A percentile compares a stretch with the other conserved stretches of the same genome.
phyloP scores from a whole-genome alignment of 2,113 vertebrate genomes.

The Onychostoma macrolepis region DNA sequence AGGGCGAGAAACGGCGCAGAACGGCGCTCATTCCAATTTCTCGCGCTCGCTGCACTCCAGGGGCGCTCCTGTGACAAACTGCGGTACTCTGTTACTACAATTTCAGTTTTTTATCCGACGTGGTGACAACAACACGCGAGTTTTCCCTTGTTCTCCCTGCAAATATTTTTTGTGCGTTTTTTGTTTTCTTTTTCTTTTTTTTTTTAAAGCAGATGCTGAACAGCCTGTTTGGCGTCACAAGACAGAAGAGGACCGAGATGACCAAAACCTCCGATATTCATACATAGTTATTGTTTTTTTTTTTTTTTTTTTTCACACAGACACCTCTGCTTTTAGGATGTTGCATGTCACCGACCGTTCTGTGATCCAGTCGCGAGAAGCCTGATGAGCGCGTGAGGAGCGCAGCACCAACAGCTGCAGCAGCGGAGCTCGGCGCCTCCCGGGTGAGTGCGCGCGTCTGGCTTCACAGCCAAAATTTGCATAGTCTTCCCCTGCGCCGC shows the following conservation, averaged over 20 bases:
- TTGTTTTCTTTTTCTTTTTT: slow-evolving; percentile 47
- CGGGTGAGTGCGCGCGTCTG: slow-evolving; percentile 75
- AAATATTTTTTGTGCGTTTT: neutral
- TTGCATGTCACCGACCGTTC: slow-evolving; percentile 79
- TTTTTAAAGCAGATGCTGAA: slow-evolving; percentile 65
- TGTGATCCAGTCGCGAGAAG: slow-evolving; percentile 69
- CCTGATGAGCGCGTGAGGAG: slow-evolving; percentile 64
- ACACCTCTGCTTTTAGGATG: slow-evolving; percentile 78
- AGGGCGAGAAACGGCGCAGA: slow-evolving; percentile 70
- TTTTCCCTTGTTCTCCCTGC: slow-evolving; percentile 35
- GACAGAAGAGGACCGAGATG: slow-evolving; percentile 61
- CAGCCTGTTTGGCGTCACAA: slow-evolving; percentile 56
- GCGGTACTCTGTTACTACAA: slow-evolving; percentile 54
- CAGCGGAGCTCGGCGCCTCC: slow-evolving; percentile 65
- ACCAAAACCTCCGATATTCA: slow-evolving; percentile 15
- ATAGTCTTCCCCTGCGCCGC: slow-evolving; percentile 65
- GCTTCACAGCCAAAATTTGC: slow-evolving; percentile 63
- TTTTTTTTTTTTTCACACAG: slow-evolving; percentile 63
- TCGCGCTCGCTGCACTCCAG: slow-evolving; percentile 68
- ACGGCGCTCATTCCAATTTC: slow-evolving; percentile 62
- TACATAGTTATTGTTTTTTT: slow-evolving; percentile 17
- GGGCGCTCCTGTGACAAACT: slow-evolving; percentile 64
- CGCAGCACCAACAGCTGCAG: slow-evolving; percentile 62
- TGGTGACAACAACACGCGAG: slow-evolving; percentile 52
- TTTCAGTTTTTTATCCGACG: slow-evolving; percentile 48